Base-by-base conservation (phyloP, 2,888 invertebrate species). In the Stictocephala bisonia region DNA sequence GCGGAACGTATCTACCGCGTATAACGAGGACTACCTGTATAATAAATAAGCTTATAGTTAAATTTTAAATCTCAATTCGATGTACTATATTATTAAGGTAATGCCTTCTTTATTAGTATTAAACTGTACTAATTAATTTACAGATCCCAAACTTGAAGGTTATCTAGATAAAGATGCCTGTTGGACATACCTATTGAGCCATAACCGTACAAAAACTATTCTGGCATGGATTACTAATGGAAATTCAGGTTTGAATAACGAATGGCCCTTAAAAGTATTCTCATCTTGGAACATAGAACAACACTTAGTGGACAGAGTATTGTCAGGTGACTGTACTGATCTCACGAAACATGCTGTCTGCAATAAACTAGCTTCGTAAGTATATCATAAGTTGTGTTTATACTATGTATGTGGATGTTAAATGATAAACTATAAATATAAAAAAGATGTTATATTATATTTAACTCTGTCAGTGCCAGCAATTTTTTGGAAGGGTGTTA, bases 181-280 rank as follows among this genome's bases (percentile, higher is more conserved):
- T 78, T 91, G 91, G 91, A 85, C 87, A 78, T 87, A 87, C 80
- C 83, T 91, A 71, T 80, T 91, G 67, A 84, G 85, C 67, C 86
- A 86, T 77, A 89, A 90, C 79, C 87, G 88, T 80, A 85, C 87
- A 1, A 87, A 90, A 82, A 84, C 88, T 72, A 80, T 91, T 70
- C 85, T 86, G 72, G 83, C 85, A 41, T 91, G 91, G 91, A 88
- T 91, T 72, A 87, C 88, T 77, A 44, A 41, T 76, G 80, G 20
- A 74, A 77, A 7, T 31, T 9, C 35, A 15, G 53, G 69, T 15
- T 20, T n/a, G 13, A 35, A 27, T 11, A 80, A 86, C 51, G 85
- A 87, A 69, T 84, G 84, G 75, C 81, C 89, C 18, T 85, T 86
- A 73, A 83, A 84, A 56, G 82, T 87, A 71, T 88, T 90, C 80